Evolutionary conservation across 2,113 vertebrate genomes (phyloP), one percentile per base, ranked within the genome.

Genomic region (Canis aureus): DNA sequence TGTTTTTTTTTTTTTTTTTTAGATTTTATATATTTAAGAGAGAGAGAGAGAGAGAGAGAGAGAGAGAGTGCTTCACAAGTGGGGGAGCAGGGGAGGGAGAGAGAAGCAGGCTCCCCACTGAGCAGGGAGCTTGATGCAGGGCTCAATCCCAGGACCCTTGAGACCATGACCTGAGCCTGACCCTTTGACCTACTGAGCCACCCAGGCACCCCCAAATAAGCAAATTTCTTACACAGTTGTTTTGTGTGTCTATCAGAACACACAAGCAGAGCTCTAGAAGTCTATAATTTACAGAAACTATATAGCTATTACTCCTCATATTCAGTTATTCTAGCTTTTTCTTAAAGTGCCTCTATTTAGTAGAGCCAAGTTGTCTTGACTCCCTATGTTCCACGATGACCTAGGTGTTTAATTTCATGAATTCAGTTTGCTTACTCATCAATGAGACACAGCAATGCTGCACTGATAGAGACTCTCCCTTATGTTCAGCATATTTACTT

Each of bases 361-460:
- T 38, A 13, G 38, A 49, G 38, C 5, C 27, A 7, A 7, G 1
- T 11, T 38, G 15, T 60, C 9, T 8, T 85, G 8, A 11, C 15
- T 89, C 73, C 19, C 22, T 29, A 13, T 19, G 9, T 60, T n/a
- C 25, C 57, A 1, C 5, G 3, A 7, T 49, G 83, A n/a, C 23
- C 22, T 3, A 49, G 19, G 7, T 15, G 23, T 89, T 73, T n/a
- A 53, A 0, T 0, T 53, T 35, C 20, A 11, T n/a, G 25, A 35
- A 85, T 43, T 43, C 6, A 23, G 4, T 57, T 43, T 78, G 38
- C 69, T 60, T 8, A n/a, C 9, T 23, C 59, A 1, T 60, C 17
- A 11, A 1, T n/a, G 25, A n/a, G 3, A 35, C 1, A 5, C 0
- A 57, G 25, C 25, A 51, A 1, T 32, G 8, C 5, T 49, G 3